Conservation (phyloP, 30 jellyfish, hydroid and myxozoan species). For the Pelagia noctiluca region DNA sequence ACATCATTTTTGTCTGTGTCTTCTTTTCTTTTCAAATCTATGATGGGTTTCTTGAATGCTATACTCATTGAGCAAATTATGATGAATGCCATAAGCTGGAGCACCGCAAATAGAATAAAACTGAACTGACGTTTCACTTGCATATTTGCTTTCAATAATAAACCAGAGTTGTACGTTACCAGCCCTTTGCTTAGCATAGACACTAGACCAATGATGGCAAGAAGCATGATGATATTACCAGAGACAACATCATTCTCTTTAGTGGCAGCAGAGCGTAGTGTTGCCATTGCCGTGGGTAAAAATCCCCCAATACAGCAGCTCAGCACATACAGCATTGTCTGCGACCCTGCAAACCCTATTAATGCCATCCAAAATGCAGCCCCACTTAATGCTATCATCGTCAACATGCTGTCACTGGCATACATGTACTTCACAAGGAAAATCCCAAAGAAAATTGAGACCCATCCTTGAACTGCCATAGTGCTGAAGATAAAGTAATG, state of each 20-base stretch:
- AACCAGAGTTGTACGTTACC: slow-evolving; percentile 23
- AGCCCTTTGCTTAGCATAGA: slow-evolving; percentile 25
- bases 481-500: slow-evolving; percentile 17
- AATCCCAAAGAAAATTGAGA: slow-evolving; percentile 10
- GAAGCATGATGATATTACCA: slow-evolving; percentile 17
- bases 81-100: slow-evolving; percentile 52
- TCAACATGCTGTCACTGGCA: slow-evolving; percentile 54
- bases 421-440: slow-evolving; percentile 13
- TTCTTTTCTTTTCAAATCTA: slow-evolving; percentile 27
- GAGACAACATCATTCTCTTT: slow-evolving; percentile 21
- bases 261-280: slow-evolving; percentile 40
- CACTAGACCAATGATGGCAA: slow-evolving; percentile 25
- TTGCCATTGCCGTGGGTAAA: slow-evolving; percentile 45
- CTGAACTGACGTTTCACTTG: slow-evolving; percentile 38
- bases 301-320: slow-evolving; percentile 47
- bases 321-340: slow-evolving; percentile 17
- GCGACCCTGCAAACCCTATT: slow-evolving; percentile 25
- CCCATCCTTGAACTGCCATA: slow-evolving; percentile 38
- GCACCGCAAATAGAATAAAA: slow-evolving; percentile 15
- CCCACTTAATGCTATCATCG: slow-evolving; percentile 47
- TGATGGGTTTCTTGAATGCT: slow-evolving; percentile 39
- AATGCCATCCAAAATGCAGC: slow-evolving; percentile 64
- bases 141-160: slow-evolving; percentile 18
- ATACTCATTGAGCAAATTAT: slow-evolving; percentile 63
- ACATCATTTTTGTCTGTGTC: not conserved